A percentile compares a stretch with the other conserved stretches of the same genome.
Evolutionary conservation across 2,888 invertebrate genomes (phyloP).

Genomic region (Epinotia bilunana): DNA sequence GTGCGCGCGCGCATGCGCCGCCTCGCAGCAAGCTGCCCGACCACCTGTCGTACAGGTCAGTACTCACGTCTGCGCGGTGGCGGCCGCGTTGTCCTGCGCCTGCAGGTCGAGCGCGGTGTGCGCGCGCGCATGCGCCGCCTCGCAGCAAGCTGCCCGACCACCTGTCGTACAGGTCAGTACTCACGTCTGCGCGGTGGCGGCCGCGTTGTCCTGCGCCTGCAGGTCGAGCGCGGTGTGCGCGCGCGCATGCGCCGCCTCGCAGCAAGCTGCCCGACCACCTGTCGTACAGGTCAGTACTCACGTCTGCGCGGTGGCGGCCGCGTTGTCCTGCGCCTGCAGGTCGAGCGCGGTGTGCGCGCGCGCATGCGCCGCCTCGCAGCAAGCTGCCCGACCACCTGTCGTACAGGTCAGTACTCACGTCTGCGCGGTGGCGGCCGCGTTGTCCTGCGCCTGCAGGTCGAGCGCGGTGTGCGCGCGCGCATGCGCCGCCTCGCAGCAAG

Average conservation of each 20-base stretch:
- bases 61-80: conserved; percentile 93
- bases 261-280: too few species aligned
- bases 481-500: conserved; percentile 96
- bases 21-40: too few species aligned
- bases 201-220: conserved; percentile 96
- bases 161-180: conserved; percentile 41
- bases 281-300: conserved; percentile 49
- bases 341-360: conserved; percentile 96
- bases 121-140: conserved; percentile 93
- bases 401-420: conserved; percentile 75
- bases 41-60: too few species aligned
- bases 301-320: conserved; percentile 97
- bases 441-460: conserved; percentile 95
- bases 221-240: conserved; percentile 96
- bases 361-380: conserved; percentile 95
- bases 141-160: too few species aligned
- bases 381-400: too few species aligned
- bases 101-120: conserved; percentile 96
- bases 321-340: conserved; percentile 95
- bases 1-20: conserved; percentile 94
- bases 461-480: conserved; percentile 95
- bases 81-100: conserved; percentile 96
- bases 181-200: conserved; percentile 95
- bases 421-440: conserved; percentile 97
- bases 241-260: conserved; percentile 94